Conservation (phyloP, 2,113 vertebrate species). For the Physeter macrocephalus region DNA sequence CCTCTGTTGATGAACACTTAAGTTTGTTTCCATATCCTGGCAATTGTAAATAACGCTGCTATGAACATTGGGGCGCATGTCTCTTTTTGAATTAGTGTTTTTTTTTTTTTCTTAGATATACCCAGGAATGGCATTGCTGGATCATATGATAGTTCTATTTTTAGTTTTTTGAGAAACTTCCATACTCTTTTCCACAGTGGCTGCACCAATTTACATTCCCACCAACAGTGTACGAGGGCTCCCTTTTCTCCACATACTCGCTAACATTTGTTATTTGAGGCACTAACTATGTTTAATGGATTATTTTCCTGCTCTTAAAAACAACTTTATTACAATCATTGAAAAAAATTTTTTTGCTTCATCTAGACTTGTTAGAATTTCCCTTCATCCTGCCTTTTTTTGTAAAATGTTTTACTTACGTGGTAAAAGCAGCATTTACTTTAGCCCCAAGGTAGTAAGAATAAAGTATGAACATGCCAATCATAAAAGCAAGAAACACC, state of each 20-base stretch:
- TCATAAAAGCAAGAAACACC: constrained; percentile 95
- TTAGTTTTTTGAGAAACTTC: not conserved
- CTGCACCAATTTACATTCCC: not conserved
- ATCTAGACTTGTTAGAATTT: not conserved
- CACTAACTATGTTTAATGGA: not conserved
- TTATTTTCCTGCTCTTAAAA: not conserved
- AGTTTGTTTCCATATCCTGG: not conserved
- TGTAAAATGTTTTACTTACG: constrained; percentile 82
- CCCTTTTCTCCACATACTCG: too few relatives aligned
- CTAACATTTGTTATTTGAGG: not conserved
- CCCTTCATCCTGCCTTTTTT: not conserved
- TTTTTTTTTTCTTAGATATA: not conserved
- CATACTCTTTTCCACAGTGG: not conserved
- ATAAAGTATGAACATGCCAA: constrained; percentile 94
- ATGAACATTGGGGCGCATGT: not conserved
- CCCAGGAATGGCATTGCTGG: not conserved
- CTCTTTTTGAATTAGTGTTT: not conserved
- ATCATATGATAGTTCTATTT: not conserved
- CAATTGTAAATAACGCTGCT: not conserved
- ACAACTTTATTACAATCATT: not conserved
- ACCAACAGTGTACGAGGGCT: not conserved
- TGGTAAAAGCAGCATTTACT: constrained; percentile 91
- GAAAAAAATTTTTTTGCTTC: not conserved
- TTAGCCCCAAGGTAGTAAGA: constrained; percentile 94
- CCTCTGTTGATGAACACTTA: not conserved